Conservation (phyloP, 2,113 vertebrate genomes). For the Grammomys surdaster region DNA sequence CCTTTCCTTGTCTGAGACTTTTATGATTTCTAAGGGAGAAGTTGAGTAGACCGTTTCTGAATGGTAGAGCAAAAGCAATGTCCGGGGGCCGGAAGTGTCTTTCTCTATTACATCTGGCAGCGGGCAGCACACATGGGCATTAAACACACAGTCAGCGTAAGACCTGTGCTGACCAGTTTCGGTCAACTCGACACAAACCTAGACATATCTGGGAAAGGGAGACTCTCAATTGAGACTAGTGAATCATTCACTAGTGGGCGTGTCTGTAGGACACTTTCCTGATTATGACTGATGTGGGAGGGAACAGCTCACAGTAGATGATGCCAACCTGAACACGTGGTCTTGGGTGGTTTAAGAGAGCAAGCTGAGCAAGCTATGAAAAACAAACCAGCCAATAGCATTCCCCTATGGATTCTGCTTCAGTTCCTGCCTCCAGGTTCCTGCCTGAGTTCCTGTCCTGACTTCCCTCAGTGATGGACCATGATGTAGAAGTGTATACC, state of each 20-base stretch:
- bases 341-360: background rate
- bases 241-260: background rate
- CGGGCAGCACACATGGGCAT: too few relatives aligned
- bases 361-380: background rate
- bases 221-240: background rate
- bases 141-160: background rate
- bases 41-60: background rate
- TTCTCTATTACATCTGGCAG: background rate
- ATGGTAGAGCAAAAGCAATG: background rate
- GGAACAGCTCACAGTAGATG: background rate
- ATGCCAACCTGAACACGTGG: too few relatives aligned
- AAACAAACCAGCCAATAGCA: background rate
- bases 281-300: background rate
- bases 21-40: background rate
- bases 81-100: background rate
- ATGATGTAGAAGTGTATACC: too few relatives aligned
- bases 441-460: background rate
- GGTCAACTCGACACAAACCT: background rate
- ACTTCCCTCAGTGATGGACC: background rate
- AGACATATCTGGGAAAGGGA: background rate
- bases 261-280: background rate
- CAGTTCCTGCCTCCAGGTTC: background rate
- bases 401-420: background rate
- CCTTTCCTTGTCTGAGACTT: background rate
- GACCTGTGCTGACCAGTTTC: background rate